Evolutionary conservation across 2,797 vertebrate species (phyloP), one percentile per base, ranked within the genome.

Genomic region (Cephalopachus bancanus): DNA sequence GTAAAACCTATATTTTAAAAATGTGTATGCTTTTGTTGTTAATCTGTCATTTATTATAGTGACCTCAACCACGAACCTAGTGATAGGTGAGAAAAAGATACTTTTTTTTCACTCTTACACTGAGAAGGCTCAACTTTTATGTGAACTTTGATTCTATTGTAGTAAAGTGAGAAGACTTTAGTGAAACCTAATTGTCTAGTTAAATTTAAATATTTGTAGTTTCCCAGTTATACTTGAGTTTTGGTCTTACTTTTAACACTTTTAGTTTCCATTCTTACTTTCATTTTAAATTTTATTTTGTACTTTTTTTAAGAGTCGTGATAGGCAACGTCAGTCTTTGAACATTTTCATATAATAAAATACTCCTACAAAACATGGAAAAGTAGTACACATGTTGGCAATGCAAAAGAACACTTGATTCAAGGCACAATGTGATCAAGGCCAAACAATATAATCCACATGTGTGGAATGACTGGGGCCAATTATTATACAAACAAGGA

Each of bases 201-300:
- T 78, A 72, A 91, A 85, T 78, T 72, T 4, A 62, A 11, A 37
- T 86, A 44, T 44, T 65, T 90, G 26, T 49, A 78, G 65, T 90
- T 96, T 71, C 19, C 16, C 37, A 72, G 59, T 86, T 89, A 60
- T 20, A 88, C 1, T 49, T 93, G 79, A 96, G 30, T 94, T 74
- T 72, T 30, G 64, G 49, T 93, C 26, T 91, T 83, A 37, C 14
- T 72, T 93, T 89, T 80, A 92, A 67, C 30, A 90, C 64, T 65
- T 87, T 87, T 87, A 53, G 6, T 79, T 76, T 60, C 80, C n/a
- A 69, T 65, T 71, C 49, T 91, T 80, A 53, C 10, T 69, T 94
- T 95, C 15, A 83, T 80, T 72, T 96, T 91, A 95, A n/a, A 3
- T 72, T 95, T 91, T 64, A 17, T 44, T 53, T 69, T 19, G 91